Conservation (phyloP, 2,113 vertebrate genomes). For the Oxyruncus cristatus region DNA sequence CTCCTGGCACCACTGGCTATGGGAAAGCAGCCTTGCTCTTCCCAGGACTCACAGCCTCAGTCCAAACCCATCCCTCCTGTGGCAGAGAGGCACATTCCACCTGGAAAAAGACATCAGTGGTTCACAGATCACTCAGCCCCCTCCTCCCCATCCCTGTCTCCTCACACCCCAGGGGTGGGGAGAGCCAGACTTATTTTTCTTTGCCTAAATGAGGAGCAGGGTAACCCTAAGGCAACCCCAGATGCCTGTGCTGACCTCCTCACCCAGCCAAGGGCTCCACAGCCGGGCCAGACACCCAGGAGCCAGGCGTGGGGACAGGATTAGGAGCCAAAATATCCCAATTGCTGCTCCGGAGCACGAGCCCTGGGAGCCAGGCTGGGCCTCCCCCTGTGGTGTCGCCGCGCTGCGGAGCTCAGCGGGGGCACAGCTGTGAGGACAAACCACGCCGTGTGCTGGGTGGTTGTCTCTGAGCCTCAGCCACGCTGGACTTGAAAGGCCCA, state of each 20-base stretch:
- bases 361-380: rapidly evolving
- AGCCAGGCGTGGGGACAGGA: conserved; percentile 29
- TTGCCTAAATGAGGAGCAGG: background rate
- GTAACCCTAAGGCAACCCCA: conserved; percentile 30
- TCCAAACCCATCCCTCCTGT: rapidly evolving
- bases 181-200: background rate
- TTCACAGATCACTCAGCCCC: background rate
- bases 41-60: background rate
- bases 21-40: background rate
- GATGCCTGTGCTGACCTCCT: conserved; percentile 59
- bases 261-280: conserved; percentile 7
- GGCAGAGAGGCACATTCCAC: background rate
- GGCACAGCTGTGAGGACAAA: background rate
- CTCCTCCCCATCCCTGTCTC: background rate
- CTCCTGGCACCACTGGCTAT: rapidly evolving
- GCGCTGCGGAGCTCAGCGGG: rapidly evolving
- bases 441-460: rapidly evolving
- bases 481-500: background rate
- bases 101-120: background rate
- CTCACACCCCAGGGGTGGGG: background rate
- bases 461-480: background rate
- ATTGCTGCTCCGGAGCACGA: background rate
- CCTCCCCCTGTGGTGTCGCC: rapidly evolving
- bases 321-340: conserved; percentile 5
- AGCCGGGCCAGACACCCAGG: conserved; percentile 52